A percentile compares a stretch with the other conserved stretches of the same genome.
Evolutionary conservation across 2,888 invertebrate species (phyloP).

Genomic region (Zaprionus bogoriensis): DNA sequence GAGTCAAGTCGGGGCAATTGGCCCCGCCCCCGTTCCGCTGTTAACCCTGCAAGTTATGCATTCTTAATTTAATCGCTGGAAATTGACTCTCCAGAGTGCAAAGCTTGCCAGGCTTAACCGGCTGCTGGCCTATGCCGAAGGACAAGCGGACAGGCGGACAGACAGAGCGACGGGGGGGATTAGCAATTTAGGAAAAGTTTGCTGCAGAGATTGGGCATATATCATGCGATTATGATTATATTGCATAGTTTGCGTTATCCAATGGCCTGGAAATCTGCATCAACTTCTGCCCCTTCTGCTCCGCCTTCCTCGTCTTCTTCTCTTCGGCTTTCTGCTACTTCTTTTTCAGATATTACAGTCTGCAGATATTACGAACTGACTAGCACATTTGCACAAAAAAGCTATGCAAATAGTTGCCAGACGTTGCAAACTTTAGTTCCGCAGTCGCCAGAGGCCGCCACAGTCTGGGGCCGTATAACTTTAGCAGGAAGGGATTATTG

Average conservation of each 20-base stretch:
- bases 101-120: conserved; percentile 47
- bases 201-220: conserved; percentile 75
- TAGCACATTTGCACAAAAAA: conserved; percentile 8
- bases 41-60: conserved; percentile 77
- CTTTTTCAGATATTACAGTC: conserved; percentile 38
- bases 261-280: conserved; percentile 67
- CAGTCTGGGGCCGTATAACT: conserved; percentile 26
- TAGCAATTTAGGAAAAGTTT: conserved; percentile 55
- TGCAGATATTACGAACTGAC: conserved; percentile 26
- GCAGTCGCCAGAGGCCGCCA: conserved; percentile 32
- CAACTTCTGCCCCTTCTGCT: not conserved
- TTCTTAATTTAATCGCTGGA: conserved; percentile 77
- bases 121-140: conserved; percentile 8
- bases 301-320: not conserved
- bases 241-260: conserved; percentile 76
- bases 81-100: conserved; percentile 73
- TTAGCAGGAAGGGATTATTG: conserved; percentile 22
- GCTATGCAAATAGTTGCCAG: conserved; percentile 50
- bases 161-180: no score
- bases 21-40: conserved; percentile 36
- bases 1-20: conserved; percentile 20
- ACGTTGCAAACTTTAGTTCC: conserved; percentile 41
- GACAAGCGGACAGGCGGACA: not conserved
- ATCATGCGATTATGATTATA: conserved; percentile 77
- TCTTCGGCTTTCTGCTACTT: not conserved